phyloP scores from a whole-genome alignment of 1,140 invertebrate genomes.

The Oreohelix idahoensis region DNA sequence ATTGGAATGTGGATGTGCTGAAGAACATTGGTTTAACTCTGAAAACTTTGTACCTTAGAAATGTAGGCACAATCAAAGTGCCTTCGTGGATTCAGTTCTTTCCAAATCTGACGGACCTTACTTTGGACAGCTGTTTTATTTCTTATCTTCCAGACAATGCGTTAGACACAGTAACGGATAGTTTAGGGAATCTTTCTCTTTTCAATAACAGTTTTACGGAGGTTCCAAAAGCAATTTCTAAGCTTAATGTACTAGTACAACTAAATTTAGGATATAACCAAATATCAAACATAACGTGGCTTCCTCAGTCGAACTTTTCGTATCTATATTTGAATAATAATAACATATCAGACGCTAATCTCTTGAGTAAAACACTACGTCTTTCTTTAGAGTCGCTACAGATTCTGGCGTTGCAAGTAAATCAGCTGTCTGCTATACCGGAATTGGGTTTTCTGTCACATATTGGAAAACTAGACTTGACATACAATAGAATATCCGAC shows the following conservation, averaged over 20 bases:
- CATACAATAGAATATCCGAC: neutral
- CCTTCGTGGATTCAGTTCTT: neutral
- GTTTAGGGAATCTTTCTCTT: neutral
- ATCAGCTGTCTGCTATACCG: neutral
- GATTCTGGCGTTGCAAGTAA: neutral
- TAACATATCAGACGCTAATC: neutral
- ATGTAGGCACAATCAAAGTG: neutral
- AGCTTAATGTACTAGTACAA: neutral
- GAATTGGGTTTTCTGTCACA: neutral
- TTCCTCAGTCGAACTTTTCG: neutral
- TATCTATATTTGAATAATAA: neutral
- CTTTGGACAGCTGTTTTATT: neutral
- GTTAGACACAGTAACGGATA: neutral
- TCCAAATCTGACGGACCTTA: neutral
- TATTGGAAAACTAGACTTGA: neutral
- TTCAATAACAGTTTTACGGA: neutral
- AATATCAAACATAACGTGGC: neutral
- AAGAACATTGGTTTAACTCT: neutral
- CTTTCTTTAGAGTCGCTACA: neutral
- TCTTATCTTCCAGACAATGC: neutral
- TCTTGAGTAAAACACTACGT: neutral
- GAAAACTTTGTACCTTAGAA: neutral
- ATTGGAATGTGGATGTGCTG: neutral
- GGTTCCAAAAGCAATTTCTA: neutral
- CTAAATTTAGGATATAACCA: neutral